Evolutionary conservation across 2,888 invertebrate genomes (phyloP).

Genomic region (Cryptocephalus primarius): DNA sequence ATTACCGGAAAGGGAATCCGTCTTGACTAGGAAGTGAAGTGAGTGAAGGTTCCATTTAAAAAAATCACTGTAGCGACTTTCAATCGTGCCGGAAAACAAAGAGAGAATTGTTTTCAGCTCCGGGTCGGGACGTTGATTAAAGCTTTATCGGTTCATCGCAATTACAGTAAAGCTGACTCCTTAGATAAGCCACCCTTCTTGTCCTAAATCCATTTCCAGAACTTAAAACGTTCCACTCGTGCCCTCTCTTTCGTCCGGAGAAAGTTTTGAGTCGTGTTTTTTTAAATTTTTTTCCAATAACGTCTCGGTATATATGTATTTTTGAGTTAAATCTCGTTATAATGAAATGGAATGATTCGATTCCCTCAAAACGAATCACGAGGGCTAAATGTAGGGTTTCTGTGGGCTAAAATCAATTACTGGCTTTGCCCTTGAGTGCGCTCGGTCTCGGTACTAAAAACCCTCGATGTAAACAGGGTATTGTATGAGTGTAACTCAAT

Average conservation of each 20-base stretch:
- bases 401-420: conserved; percentile 21
- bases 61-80: too few species aligned
- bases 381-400: conserved; percentile 15
- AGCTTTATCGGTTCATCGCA: conserved; percentile 13
- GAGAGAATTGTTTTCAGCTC: conserved; percentile 6
- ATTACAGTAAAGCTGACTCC: conserved; percentile 12
- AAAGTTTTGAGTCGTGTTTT: too few species aligned
- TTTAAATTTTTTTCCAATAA: too few species aligned
- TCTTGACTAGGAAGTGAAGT: too few species aligned
- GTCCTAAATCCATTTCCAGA: conserved; percentile 13
- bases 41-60: too few species aligned
- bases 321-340: too few species aligned
- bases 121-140: conserved; percentile 4
- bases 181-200: conserved; percentile 14
- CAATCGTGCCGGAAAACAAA: not conserved
- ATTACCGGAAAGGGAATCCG: too few species aligned
- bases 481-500: conserved; percentile 33
- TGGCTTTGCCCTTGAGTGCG: conserved; percentile 19
- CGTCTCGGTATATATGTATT: too few species aligned
- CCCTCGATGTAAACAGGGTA: conserved; percentile 32
- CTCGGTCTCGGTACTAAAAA: conserved; percentile 22
- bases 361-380: conserved; percentile 9
- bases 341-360: conserved; percentile 10
- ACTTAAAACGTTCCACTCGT: too few species aligned
- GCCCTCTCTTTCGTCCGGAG: too few species aligned